Base-by-base conservation (phyloP, 1,140 invertebrate genomes). In the Lysiphlebus fabarum region DNA sequence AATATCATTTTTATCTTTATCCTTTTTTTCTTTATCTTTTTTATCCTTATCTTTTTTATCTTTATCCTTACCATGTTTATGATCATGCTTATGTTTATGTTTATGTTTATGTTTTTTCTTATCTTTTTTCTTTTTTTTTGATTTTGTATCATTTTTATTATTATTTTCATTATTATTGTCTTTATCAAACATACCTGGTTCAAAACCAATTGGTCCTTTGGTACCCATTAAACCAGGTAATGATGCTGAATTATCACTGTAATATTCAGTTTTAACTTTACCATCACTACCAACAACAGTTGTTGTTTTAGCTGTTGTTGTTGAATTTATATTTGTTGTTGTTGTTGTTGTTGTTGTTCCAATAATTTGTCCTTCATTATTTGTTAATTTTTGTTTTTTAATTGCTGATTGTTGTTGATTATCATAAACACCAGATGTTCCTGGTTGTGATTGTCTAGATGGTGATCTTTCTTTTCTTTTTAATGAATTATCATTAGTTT, bases 21-120 rank as follows among this genome's bases (percentile, higher is more conserved):
- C 77, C 55, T 82, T 80, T 40, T 74, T 65, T 5, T 75, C 76
- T 34, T 78, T 74, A 44, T 75, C 77, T 38, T 78, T 79, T 62
- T 83, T 84, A 63, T 85, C 77, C 50, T 83, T 82, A 8, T 76
- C 68, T 62, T 86, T 86, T 55, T 85, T 83, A 40, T 84, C 83
- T 58, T 85, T 83, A 34, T 85, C 82, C 64, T 84, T 83, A 6
- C 68, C 71, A 55, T 82, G 77, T 53, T 85, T 86, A 63, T 88
- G 85, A 62, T 89, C 83, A 70, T 85, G 87, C 66, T 90, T 89
- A 65, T 90, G 84, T 67, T 86, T 89, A 63, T 90, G 87, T 70
- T 89, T 90, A 64, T 90, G 86, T 68, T 90, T 90, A 74, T 91
- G 89, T 68, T 91, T 91, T 54, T 92, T 87, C 67, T 92, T 90